Conservation (phyloP, 2,797 vertebrate genomes). For the Sebastes kiyomatsui region DNA sequence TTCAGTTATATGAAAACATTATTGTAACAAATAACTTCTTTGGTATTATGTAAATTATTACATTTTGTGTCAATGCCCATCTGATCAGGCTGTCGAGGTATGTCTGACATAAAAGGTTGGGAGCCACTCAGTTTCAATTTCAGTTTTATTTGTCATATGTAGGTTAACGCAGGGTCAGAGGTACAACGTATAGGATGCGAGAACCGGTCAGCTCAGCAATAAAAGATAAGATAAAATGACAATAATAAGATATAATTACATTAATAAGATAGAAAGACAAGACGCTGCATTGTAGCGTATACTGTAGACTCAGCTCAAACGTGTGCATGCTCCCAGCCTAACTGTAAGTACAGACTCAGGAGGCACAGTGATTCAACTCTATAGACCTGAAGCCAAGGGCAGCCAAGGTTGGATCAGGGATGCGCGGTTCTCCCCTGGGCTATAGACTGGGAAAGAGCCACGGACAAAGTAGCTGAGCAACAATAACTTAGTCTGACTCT, state of each 20-base stretch:
- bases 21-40: not conserved
- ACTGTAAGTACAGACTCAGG: not conserved
- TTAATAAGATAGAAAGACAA: no score
- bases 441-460: not conserved
- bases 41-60: not conserved
- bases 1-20: not conserved
- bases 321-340: not conserved
- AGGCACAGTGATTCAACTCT: slow-evolving; percentile 35
- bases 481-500: slow-evolving; percentile 25
- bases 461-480: slow-evolving; percentile 37
- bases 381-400: slow-evolving; percentile 48
- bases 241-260: no score
- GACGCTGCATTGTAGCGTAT: not conserved
- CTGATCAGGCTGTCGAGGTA: not conserved
- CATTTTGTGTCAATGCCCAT: not conserved
- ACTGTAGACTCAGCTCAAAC: slow-evolving; percentile 8
- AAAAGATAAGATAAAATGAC: no score
- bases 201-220: no score
- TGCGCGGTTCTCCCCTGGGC: not conserved
- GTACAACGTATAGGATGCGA: no score
- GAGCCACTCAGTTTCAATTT: no score
- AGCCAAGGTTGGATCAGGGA: slow-evolving; percentile 29
- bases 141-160: no score
- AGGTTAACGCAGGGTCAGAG: no score
- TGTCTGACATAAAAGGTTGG: not conserved